phyloP scores from a whole-genome alignment of 2,888 invertebrate species.

The Neocrepidodera transversa region DNA sequence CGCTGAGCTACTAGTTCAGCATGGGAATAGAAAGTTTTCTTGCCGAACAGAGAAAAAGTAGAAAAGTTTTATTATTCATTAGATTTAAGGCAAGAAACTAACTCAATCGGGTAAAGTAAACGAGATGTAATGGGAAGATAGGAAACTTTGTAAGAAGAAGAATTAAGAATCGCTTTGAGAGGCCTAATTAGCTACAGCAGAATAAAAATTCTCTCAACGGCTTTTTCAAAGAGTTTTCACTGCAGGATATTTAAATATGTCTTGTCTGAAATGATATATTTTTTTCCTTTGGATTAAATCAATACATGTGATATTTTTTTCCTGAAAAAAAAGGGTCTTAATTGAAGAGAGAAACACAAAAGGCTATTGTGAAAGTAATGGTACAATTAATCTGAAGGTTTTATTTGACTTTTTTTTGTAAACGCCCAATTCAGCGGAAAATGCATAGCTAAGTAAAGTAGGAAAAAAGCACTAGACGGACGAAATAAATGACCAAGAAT shows the following conservation, averaged over 20 bases:
- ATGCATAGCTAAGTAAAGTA: constrained; percentile 25
- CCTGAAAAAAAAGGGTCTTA: background rate
- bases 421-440: constrained; percentile 20
- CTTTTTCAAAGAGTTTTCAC: too few species aligned
- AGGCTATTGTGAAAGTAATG: constrained; percentile 29
- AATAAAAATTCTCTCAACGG: background rate
- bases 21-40: constrained; percentile 10
- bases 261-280: background rate
- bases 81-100: constrained; percentile 16
- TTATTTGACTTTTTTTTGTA: constrained; percentile 25
- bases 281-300: background rate
- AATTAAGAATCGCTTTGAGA: constrained; percentile 2
- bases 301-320: background rate
- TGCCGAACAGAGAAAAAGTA: constrained; percentile 1
- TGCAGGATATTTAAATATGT: too few species aligned
- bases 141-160: constrained; percentile 7
- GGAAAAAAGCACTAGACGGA: constrained; percentile 18
- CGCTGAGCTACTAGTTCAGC: background rate
- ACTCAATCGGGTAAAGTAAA: constrained; percentile 16
- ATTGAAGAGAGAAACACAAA: constrained; percentile 10
- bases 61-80: constrained; percentile 25
- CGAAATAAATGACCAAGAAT: constrained; percentile 27
- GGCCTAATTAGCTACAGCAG: background rate
- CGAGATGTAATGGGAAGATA: constrained; percentile 16
- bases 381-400: constrained; percentile 29